Percentiles rank a stretch among this genome's conserved stretches.
Evolutionary conservation across 2,113 vertebrate genomes (phyloP).

Genomic region (Colinus virginianus): DNA sequence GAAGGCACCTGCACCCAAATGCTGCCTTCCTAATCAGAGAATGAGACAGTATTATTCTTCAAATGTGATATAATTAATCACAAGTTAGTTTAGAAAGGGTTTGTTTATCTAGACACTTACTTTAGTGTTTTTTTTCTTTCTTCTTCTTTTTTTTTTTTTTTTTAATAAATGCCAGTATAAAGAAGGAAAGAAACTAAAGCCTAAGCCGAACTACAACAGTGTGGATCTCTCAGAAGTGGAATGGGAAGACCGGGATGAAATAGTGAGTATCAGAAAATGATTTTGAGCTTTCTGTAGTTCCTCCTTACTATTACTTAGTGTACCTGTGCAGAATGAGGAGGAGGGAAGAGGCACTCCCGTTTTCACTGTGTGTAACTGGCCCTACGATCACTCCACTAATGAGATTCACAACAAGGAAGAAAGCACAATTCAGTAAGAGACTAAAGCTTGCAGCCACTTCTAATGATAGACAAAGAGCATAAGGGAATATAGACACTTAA

Average conservation of each 20-base stretch:
- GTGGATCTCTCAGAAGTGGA: conserved; percentile 95
- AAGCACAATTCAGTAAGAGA: not conserved
- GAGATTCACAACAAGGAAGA: not conserved
- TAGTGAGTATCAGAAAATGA: conserved; percentile 76
- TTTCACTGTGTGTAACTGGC: not conserved
- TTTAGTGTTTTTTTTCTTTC: not conserved
- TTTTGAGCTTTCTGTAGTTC: not conserved
- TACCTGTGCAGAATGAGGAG: accelerated
- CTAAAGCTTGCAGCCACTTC: not conserved
- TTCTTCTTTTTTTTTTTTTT: not conserved
- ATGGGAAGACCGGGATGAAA: conserved; percentile 91
- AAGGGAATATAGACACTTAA: not conserved
- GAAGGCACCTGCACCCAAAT: not conserved
- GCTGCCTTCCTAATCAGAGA: not conserved
- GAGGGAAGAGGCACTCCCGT: not conserved
- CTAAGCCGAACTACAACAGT: conserved; percentile 96
- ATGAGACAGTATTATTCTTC: not conserved
- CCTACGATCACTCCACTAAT: not conserved
- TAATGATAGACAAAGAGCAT: not conserved
- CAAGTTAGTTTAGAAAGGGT: not conserved
- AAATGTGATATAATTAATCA: not conserved
- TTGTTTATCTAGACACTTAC: not conserved
- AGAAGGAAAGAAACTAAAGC: conserved; percentile 92
- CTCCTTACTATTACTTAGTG: not conserved
- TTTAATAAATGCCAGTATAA: conserved; percentile 81